phyloP scores from a whole-genome alignment of 2,797 vertebrate genomes.

The Sebastiscus tertius region DNA sequence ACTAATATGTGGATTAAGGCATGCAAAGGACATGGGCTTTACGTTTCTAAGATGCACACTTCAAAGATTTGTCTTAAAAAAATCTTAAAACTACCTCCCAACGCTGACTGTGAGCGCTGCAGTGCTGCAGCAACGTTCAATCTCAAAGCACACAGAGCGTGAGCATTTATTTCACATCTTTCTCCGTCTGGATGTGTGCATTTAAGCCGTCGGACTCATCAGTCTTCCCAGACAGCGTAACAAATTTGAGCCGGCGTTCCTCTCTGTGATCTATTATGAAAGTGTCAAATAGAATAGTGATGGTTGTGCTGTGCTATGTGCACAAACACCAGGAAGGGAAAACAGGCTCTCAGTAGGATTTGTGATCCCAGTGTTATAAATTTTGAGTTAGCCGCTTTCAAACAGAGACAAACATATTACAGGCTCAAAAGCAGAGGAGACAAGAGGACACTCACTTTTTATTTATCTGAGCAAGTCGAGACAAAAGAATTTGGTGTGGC shows the following conservation, averaged over 20 bases:
- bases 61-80: constrained; percentile 24
- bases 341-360: neutral
- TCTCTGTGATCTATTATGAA: constrained; percentile 46
- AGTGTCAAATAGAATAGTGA: constrained; percentile 46
- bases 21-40: neutral
- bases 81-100: constrained; percentile 5
- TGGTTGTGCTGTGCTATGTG: constrained; percentile 25
- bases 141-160: neutral
- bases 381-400: constrained; percentile 6
- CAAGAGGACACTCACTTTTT: constrained; percentile 13
- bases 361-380: neutral
- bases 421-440: constrained; percentile 4
- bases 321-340: constrained; percentile 21
- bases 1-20: constrained; percentile 14
- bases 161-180: constrained; percentile 15
- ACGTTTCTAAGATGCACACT: neutral
- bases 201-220: constrained; percentile 51
- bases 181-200: constrained; percentile 27
- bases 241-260: constrained; percentile 45
- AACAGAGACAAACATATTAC: neutral
- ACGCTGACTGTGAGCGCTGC: neutral
- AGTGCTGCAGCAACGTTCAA: neutral
- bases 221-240: constrained; percentile 57
- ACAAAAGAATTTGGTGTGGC: constrained; percentile 6
- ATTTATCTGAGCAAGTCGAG: constrained; percentile 14